Evolutionary conservation across 2,888 invertebrate genomes (phyloP), one percentile per base, ranked within the genome.

Genomic region (Ceraclea dissimilis): DNA sequence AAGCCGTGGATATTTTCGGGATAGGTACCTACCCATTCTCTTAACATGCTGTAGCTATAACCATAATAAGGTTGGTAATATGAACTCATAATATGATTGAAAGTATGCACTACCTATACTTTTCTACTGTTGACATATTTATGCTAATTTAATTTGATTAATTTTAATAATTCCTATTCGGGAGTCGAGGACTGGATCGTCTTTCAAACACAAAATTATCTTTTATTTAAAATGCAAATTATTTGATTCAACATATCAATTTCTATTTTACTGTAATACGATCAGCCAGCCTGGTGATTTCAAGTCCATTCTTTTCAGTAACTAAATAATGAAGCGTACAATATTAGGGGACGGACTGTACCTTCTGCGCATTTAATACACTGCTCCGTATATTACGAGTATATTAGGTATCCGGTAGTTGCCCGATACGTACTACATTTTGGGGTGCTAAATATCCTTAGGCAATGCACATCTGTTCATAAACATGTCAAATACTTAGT

Each of bases 391-490:
- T 6, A 10, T 26, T 4, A 10, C 26, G 26, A 6, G 26, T 26
- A 6, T 26, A 6, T 10, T 26, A 26, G n/a, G n/a, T n/a, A n/a
- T n/a, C n/a, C n/a, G n/a, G 26, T 4, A 26, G 26, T 10, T 10
- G 26, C 26, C 10, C 4, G 4, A 10, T 26, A 26, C 10, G 26
- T 26, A 26, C 26, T 26, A 39, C 5, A n/a, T 13, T 39, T 39
- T 39, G 39, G 39, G 39, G 39, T 39, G 39, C 16, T n/a, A 39
- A 55, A 55, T 54, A 51, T 55, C 59, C 61, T 50, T 49, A 43
- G 56, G 61, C 54, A 8, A 50, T 13, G 50, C 58, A 58, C 61
- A 61, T 61, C 61, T 61, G 61, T 60, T 56, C 58, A 19, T 54
- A 39, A 39, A 39, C 16, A 39, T 39, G 39, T 39, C 16, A 13